Evolutionary conservation across 1,140 invertebrate species (phyloP).

Genomic region (Contarinia nasturtii): DNA sequence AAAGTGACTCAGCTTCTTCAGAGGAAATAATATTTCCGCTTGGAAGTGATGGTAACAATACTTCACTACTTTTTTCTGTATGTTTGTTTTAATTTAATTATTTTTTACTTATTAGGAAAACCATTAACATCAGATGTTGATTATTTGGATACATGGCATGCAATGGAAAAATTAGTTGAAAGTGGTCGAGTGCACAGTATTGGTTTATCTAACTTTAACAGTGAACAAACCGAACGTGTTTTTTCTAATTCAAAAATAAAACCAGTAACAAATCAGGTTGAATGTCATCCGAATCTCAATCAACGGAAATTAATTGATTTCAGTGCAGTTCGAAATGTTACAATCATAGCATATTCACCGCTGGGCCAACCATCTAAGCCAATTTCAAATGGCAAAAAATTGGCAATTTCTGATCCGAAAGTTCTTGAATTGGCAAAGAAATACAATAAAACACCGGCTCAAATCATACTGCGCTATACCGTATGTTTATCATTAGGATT

Average conservation of each 20-base stretch:
- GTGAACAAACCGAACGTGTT: constrained; percentile 44
- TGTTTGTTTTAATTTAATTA: constrained; percentile 30
- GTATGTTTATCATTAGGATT: too few relatives aligned
- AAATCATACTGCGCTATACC: constrained; percentile 44
- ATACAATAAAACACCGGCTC: constrained; percentile 47
- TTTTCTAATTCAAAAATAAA: constrained; percentile 13
- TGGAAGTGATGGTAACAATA: too few relatives aligned
- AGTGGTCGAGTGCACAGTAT: constrained; percentile 44
- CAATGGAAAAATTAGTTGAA: constrained; percentile 46
- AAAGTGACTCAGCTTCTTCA: too few relatives aligned
- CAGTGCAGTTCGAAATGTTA: constrained; percentile 33
- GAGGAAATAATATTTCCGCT: too few relatives aligned
- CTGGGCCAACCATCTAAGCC: constrained; percentile 35
- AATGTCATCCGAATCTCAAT: constrained; percentile 49
- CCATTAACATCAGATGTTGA: constrained; percentile 38
- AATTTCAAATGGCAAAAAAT: constrained; percentile 4
- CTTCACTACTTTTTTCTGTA: constrained; percentile 13
- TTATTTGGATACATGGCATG: constrained; percentile 58
- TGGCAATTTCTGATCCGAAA: constrained; percentile 26
- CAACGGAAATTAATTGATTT: constrained; percentile 37
- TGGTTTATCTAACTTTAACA: constrained; percentile 65
- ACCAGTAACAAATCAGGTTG: constrained; percentile 27
- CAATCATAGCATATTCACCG: constrained; percentile 44
- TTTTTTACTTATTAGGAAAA: too few relatives aligned
- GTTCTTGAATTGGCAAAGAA: constrained; percentile 40